Base-by-base conservation (phyloP, 2,797 vertebrate species). In the Telmatherina bonti region DNA sequence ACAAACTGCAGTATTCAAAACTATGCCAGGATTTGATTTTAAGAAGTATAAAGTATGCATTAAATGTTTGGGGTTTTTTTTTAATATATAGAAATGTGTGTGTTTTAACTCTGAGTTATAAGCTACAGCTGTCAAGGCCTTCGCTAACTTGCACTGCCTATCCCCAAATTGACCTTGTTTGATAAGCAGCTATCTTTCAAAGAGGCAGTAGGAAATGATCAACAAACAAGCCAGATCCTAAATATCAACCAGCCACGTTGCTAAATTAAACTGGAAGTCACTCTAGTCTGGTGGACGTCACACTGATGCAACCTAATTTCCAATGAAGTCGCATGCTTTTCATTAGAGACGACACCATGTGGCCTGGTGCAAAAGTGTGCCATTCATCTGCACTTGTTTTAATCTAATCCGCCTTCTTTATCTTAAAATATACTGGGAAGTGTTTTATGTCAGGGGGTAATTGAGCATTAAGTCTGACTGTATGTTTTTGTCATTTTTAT, bases 291-390 rank as follows among this genome's bases (percentile, higher is more conserved):
- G 67, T 45, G 75, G 74, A 72, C 79, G 72, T 65, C 71, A 38
- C 62, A 62, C 79, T 78, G 73, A 89, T 87, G 70, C 52, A 15
- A 75, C 78, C 85, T 83, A 82, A 79, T 87, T 90, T 82, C 45
- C 61, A 49, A 59, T 70, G 27, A 62, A 81, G 30, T 64, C 83
- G 80, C 70, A 51, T 88, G 82, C 72, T 72, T 79, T 84, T 88
- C 81, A 91, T 93, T 81, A 85, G 60, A 4, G 27, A 33, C 10
- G 62, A 83, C 29, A 36, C 72, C 72, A 72, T 74, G 68, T 62
- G 59, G 77, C 64, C 18, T 74, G 59, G 65, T 67, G 52, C 51
- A 41, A 41, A 59, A 61, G 13, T 35, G 24, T 47, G 30, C 43
- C 2, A 15, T 35, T 63, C 30, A 9, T 41, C 54, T 66, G 70